Percentiles rank a stretch among this genome's conserved stretches.
Evolutionary conservation across 23 tunicate species (phyloP).

Genomic region (Styela plicata): DNA sequence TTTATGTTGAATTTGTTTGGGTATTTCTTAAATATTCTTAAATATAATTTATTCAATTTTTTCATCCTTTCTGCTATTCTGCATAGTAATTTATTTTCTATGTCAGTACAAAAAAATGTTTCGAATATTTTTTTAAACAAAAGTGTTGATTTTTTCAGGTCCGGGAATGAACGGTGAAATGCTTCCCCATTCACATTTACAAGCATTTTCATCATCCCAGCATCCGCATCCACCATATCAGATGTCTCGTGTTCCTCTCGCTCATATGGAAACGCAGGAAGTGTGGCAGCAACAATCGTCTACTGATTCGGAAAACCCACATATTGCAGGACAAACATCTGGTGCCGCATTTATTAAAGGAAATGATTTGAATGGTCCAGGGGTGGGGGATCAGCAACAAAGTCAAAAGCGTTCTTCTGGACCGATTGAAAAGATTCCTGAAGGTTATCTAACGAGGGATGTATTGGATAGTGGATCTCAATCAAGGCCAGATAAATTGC

Average conservation of each 20-base stretch:
- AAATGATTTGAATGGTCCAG: background rate
- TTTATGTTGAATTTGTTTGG: too few species aligned
- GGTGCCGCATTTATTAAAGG: background rate
- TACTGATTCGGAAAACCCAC: background rate
- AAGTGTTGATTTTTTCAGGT: constrained; percentile 13
- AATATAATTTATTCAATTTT: too few species aligned
- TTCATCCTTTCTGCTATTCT: too few species aligned
- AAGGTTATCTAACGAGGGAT: too few species aligned
- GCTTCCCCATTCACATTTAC: background rate
- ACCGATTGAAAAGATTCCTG: background rate
- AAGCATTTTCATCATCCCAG: background rate
- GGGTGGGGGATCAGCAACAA: background rate
- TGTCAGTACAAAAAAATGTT: background rate
- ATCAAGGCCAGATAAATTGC: background rate
- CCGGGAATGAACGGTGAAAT: constrained; percentile 24
- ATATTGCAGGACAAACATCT: background rate
- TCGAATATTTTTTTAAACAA: background rate
- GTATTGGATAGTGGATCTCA: background rate
- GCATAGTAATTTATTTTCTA: background rate
- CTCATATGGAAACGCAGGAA: background rate
- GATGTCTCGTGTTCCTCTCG: background rate
- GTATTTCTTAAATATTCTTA: too few species aligned
- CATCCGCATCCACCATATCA: background rate
- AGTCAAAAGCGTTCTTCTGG: constrained; percentile 18
- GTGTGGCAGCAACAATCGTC: background rate